phyloP scores from a whole-genome alignment of 2,797 vertebrate species.

The Sebastes oblongus region DNA sequence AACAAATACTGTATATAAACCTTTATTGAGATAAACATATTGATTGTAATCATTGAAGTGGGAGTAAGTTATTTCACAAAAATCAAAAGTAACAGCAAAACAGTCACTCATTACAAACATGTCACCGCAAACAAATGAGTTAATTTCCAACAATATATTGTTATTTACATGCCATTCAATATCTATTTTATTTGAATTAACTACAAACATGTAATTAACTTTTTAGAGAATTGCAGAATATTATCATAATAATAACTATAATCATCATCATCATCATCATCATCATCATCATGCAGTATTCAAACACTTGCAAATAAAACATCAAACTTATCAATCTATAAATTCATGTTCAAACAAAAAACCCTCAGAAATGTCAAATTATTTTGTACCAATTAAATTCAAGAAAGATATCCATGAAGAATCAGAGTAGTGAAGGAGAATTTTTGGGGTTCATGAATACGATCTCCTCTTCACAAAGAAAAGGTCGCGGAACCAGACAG shows the following conservation, averaged over 20 bases:
- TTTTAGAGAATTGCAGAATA: neutral
- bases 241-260: neutral
- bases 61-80: neutral
- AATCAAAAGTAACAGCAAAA: neutral
- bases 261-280: too few species aligned
- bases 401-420: neutral
- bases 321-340: neutral
- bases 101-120: neutral
- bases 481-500: neutral
- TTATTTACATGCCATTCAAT: neutral
- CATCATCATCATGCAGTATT: neutral
- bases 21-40: neutral
- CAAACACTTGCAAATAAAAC: neutral
- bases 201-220: neutral
- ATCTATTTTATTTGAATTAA: neutral
- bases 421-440: neutral
- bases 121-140: neutral
- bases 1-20: neutral
- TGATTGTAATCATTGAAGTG: neutral
- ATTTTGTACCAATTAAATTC: neutral
- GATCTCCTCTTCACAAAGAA: constrained; percentile 68
- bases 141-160: neutral
- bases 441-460: neutral
- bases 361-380: neutral
- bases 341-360: neutral